Conservation (phyloP, 2,113 vertebrate genomes). For the Peromyscus californicus region DNA sequence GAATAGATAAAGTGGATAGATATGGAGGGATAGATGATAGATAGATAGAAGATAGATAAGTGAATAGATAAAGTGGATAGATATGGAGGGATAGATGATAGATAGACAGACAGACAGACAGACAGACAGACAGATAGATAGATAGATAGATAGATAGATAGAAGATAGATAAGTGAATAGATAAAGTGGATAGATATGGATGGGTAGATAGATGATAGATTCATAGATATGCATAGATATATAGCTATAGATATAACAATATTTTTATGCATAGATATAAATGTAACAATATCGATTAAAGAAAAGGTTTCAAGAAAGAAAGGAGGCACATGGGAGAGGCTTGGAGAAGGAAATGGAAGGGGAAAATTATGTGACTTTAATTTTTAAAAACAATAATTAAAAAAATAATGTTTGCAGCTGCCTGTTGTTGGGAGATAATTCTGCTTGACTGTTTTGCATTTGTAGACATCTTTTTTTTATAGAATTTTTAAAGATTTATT, state of each 20-base stretch:
- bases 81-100: no score
- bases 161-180: not conserved
- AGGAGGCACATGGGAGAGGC: not conserved
- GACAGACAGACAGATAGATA: not conserved
- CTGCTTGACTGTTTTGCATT: constrained; percentile 8
- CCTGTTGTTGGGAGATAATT: not conserved
- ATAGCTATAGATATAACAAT: not conserved
- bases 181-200: no score
- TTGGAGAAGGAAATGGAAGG: not conserved
- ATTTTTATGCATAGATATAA: not conserved
- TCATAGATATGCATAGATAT: not conserved
- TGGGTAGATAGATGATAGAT: no score
- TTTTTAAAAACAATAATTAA: not conserved
- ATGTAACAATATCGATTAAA: not conserved
- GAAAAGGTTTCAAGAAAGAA: not conserved
- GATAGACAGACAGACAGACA: no score
- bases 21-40: no score
- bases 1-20: no score
- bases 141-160: not conserved
- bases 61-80: no score
- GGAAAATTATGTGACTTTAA: not conserved
- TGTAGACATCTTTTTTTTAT: not conserved
- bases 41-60: not conserved
- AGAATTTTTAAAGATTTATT: no score
- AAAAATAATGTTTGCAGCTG: not conserved